Conservation (phyloP, 2,113 vertebrate genomes). For the Dolichotis patagonum region DNA sequence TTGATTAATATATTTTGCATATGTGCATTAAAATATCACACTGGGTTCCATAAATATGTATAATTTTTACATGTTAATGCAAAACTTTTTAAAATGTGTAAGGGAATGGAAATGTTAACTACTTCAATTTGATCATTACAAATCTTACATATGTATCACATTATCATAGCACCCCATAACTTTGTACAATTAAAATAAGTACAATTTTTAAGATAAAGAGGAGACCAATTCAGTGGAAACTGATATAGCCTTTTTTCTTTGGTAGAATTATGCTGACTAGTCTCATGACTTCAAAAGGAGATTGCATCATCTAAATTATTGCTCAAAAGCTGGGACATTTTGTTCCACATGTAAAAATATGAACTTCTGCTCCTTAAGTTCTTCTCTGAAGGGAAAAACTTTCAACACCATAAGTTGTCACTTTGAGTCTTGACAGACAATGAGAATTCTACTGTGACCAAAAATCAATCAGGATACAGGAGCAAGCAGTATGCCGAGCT, state of each 20-base stretch:
- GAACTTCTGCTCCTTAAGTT: neutral
- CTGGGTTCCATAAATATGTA: neutral
- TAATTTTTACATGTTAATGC: neutral
- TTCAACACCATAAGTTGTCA: neutral
- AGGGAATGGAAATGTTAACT: neutral
- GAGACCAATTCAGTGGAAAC: neutral
- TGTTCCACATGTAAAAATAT: neutral
- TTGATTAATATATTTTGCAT: neutral
- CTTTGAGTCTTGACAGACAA: neutral
- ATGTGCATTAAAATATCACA: neutral
- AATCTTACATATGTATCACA: neutral
- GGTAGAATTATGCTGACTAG: neutral
- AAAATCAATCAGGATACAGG: neutral
- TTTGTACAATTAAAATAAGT: neutral
- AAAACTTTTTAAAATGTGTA: neutral
- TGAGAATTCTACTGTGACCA: neutral
- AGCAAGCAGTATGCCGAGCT: neutral
- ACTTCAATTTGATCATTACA: neutral
- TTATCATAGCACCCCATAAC: neutral
- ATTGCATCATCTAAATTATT: neutral
- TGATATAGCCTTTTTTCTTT: neutral
- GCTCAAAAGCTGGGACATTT: neutral
- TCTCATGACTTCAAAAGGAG: neutral
- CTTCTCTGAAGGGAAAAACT: neutral
- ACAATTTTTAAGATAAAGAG: neutral